Conservation (phyloP, 2,888 invertebrate genomes). For the Linyphia triangularis region DNA sequence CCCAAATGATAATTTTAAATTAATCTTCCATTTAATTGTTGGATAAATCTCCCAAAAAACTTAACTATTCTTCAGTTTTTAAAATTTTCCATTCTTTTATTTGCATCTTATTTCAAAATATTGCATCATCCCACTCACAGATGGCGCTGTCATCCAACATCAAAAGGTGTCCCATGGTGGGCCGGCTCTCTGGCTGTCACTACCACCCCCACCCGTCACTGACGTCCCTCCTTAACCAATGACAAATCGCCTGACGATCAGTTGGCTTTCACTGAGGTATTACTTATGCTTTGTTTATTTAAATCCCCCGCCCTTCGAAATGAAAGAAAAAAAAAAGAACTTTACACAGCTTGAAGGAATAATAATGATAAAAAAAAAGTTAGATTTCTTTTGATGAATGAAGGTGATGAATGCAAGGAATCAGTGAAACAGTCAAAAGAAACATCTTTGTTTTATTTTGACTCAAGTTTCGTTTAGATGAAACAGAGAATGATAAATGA, state of each 20-base stretch:
- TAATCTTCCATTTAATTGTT: too few species aligned
- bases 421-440: neutral
- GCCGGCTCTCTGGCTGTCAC: conserved; percentile 66
- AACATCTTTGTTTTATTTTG: conserved; percentile 5
- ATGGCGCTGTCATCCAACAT: conserved; percentile 45
- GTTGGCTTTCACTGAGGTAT: conserved; percentile 68
- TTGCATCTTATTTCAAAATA: conserved; percentile 21
- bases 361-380: neutral
- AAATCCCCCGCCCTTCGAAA: conserved; percentile 24
- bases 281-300: conserved; percentile 73
- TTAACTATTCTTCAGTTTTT: too few species aligned
- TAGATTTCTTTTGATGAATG: conserved; percentile 41
- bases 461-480: neutral
- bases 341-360: neutral
- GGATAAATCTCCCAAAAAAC: too few species aligned
- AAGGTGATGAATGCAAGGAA: neutral
- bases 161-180: conserved; percentile 1
- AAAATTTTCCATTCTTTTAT: neutral
- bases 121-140: conserved; percentile 15
- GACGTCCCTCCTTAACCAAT: conserved; percentile 67
- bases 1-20: too few species aligned
- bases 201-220: conserved; percentile 64
- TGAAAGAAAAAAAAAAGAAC: neutral
- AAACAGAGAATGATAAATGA: conserved; percentile 67
- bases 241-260: conserved; percentile 71